Base-by-base conservation (phyloP, 2,888 invertebrate genomes). In the Agonopterix alstromeriana region DNA sequence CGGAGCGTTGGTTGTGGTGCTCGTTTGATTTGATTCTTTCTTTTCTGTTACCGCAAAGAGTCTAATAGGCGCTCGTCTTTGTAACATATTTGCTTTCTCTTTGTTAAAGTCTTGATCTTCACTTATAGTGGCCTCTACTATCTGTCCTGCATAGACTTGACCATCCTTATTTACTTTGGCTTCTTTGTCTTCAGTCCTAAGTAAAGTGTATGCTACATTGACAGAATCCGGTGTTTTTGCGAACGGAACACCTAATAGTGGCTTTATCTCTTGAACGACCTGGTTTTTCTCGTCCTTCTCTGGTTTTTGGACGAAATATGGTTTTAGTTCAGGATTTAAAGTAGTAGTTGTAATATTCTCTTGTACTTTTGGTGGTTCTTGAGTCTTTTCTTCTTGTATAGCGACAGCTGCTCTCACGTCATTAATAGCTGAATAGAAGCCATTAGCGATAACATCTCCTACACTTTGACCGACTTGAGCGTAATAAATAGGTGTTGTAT, bases 361-460 rank as follows among this genome's bases (percentile, higher is more conserved):
- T 40, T 61, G 49, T 17, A 43, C 11, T 17, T 70, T 58, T 44
- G 64, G 54, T 63, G 85, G 73, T 63, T 90, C 89, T 44, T 90
- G 90, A 10, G 90, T 87, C 46, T 90, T 90, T 53, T 92, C 91
- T 1, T 91, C 77, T 50, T 91, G 89, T 49, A 92, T 64, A 36
- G 90, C 90, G 45, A 92, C 91, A 9, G 92, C 92, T 0, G 91
- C 90, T 69, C 92, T 90, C 17, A 91, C 89, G 54, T 90, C 92
- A 10, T 92, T 92, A 35, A 93, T 74, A 0, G 91, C 90, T 1
- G 92, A 88, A 58, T 91, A 93, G 56, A 90, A 84, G 0, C 82
- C 83, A 54, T 77, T 80, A 1, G 85, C 80, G 41, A 83, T 70
- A 40, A 75, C 70, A 54, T 72, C 74, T 0, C 78, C 82, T 3